These are phyloP conservation scores for Luffia ferchaultella DNA, from an alignment of 2,888 invertebrate species.

Conservation along the genomic window DNA sequence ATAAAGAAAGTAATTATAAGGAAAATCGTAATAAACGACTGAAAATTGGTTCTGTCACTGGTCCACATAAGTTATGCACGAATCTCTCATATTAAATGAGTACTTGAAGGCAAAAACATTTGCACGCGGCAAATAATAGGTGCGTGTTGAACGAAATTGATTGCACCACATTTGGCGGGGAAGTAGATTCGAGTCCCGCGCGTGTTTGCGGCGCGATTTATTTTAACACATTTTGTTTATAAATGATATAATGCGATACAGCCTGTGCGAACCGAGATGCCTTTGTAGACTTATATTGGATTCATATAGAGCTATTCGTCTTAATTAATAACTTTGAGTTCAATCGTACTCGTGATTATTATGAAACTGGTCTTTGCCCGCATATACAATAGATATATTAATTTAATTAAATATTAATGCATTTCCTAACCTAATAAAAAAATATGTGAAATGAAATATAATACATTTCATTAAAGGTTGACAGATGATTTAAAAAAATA, in stretches of 20 bases:
- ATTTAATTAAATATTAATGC: too few species aligned
- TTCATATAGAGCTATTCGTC: conserved; percentile 28
- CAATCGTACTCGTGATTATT: not conserved
- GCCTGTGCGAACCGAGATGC: conserved; percentile 39
- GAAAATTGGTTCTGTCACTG: too few species aligned
- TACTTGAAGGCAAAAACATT: not conserved
- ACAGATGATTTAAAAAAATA: too few species aligned
- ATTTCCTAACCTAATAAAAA: too few species aligned
- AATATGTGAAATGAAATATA: too few species aligned
- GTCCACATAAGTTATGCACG: too few species aligned
- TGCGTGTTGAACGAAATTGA: conserved; percentile 1
- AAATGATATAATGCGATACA: conserved; percentile 66
- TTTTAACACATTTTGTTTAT: conserved; percentile 67
- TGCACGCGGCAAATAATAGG: not conserved
- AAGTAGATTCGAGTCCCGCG: conserved; percentile 28
- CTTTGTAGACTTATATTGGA: conserved; percentile 35
- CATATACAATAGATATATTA: too few species aligned
- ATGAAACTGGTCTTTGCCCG: too few species aligned
- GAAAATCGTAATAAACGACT: too few species aligned
- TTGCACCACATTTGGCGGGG: not conserved
- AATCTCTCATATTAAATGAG: too few species aligned
- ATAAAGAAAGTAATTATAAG: too few species aligned
- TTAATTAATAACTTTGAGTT: not conserved
- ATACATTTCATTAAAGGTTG: too few species aligned
- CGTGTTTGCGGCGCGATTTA: conserved; percentile 58